These are phyloP conservation scores for Hydrotaea cyrtoneurina DNA, from an alignment of 2,888 invertebrate genomes.

Conservation along the genomic window DNA sequence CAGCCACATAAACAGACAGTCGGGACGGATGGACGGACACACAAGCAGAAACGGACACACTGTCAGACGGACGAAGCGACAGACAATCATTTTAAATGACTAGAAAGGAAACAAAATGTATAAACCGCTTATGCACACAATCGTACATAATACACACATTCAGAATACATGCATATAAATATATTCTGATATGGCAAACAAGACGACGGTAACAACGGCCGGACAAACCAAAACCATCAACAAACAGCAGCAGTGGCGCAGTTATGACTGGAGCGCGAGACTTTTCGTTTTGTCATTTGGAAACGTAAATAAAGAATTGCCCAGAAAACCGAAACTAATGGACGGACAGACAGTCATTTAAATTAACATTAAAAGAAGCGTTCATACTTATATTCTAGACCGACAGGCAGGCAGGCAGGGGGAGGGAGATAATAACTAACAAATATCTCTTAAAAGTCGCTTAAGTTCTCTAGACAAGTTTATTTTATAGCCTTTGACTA, in stretches of 20 bases:
- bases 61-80: conserved; percentile 19
- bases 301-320: not conserved
- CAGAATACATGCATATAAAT: not conserved
- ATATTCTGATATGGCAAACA: not conserved
- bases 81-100: conserved; percentile 58
- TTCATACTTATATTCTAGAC: not conserved
- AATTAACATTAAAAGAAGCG: conserved; percentile 7
- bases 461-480: not conserved
- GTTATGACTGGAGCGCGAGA: conserved; percentile 7
- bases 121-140: conserved; percentile 34
- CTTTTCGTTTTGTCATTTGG: not conserved
- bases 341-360: not conserved
- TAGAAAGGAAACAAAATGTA: conserved; percentile 61
- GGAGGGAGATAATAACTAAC: not conserved
- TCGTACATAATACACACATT: not conserved
- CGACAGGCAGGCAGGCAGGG: too few species aligned
- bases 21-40: not conserved
- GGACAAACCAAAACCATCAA: not conserved
- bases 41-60: conserved; percentile 16
- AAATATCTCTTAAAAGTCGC: not conserved
- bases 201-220: not conserved
- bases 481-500: not conserved
- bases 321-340: not conserved
- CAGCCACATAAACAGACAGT: conserved; percentile 37
- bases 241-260: conserved; percentile 1